Evolutionary conservation across 2,888 invertebrate genomes (phyloP).

Genomic region (Sialis lutaria): DNA sequence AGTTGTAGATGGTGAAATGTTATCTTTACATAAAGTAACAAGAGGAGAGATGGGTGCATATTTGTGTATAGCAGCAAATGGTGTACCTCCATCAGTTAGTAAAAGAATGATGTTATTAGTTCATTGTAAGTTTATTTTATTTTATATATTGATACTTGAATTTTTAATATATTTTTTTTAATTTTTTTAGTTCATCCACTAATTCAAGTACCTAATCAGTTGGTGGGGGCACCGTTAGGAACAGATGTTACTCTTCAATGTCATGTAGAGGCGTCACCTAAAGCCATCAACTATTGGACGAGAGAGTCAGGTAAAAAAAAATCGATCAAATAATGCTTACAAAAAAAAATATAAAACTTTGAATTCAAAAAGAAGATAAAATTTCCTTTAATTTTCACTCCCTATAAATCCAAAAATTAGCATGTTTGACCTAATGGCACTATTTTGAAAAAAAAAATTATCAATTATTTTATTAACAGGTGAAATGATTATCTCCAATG

Average conservation of each 20-base stretch:
- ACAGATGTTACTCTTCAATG: conserved; percentile 72
- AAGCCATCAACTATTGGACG: conserved; percentile 90
- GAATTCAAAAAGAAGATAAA: not conserved
- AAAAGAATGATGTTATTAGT: conserved; percentile 83
- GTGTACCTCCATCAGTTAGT: conserved; percentile 76
- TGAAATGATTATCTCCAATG: conserved; percentile 81
- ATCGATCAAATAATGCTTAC: not conserved
- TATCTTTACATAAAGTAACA: conserved; percentile 70
- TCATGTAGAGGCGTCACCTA: conserved; percentile 81
- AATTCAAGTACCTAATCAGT: conserved; percentile 85
- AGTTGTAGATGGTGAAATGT: conserved; percentile 60
- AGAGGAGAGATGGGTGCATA: conserved; percentile 81
- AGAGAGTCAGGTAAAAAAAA: conserved; percentile 63
- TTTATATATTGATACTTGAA: no score
- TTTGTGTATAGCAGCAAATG: conserved; percentile 76
- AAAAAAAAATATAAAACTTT: not conserved
- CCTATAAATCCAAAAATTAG: no score
- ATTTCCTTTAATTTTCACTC: no score
- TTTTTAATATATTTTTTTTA: not conserved
- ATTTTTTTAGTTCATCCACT: conserved; percentile 66
- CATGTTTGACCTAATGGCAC: no score
- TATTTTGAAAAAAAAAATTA: no score
- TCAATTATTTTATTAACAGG: conserved; percentile 33
- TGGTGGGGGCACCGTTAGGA: conserved; percentile 74
- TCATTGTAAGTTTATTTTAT: conserved; percentile 55